Percentiles rank a stretch among this genome's conserved stretches.
These are phyloP conservation scores for Eolophus roseicapilla DNA, from an alignment of 2,113 vertebrate genomes.

Conservation along the genomic window DNA sequence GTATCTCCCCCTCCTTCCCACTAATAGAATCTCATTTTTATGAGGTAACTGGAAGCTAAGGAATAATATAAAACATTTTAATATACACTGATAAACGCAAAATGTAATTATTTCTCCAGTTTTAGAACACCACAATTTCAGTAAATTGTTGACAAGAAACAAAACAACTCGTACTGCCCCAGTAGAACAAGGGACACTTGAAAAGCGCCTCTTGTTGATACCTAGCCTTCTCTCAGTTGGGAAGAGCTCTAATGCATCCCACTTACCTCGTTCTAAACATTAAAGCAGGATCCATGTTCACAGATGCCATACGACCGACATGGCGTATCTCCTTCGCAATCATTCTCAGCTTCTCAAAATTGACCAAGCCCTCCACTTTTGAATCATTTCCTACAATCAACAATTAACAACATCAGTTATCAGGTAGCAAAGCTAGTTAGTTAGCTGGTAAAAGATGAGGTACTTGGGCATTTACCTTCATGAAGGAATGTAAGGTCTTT, in stretches of 20 bases:
- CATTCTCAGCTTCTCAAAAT: slow-evolving; percentile 99
- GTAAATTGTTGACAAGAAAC: not conserved
- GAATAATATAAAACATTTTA: not conserved
- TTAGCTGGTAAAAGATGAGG: not conserved
- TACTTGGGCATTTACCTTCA: slow-evolving; percentile 80
- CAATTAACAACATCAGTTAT: not conserved
- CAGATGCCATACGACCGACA: slow-evolving; percentile 95
- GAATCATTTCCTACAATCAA: slow-evolving; percentile 89
- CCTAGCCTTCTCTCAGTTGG: not conserved
- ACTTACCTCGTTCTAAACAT: slow-evolving; percentile 96
- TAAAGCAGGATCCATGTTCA: slow-evolving; percentile 97
- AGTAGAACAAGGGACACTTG: not conserved
- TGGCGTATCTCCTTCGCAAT: slow-evolving; percentile 98
- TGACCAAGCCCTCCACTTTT: slow-evolving; percentile 96
- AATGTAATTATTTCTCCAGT: not conserved
- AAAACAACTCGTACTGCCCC: not conserved
- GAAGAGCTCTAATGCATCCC: not conserved
- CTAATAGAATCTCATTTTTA: not conserved
- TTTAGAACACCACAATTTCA: not conserved
- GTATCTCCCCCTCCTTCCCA: not conserved
- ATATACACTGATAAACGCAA: not conserved
- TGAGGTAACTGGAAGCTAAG: not conserved
- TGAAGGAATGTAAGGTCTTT: slow-evolving; percentile 99
- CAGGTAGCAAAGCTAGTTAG: not conserved
- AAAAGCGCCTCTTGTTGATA: not conserved